Evolutionary conservation across 2,113 vertebrate species (phyloP).

Genomic region (Symphodus melops): DNA sequence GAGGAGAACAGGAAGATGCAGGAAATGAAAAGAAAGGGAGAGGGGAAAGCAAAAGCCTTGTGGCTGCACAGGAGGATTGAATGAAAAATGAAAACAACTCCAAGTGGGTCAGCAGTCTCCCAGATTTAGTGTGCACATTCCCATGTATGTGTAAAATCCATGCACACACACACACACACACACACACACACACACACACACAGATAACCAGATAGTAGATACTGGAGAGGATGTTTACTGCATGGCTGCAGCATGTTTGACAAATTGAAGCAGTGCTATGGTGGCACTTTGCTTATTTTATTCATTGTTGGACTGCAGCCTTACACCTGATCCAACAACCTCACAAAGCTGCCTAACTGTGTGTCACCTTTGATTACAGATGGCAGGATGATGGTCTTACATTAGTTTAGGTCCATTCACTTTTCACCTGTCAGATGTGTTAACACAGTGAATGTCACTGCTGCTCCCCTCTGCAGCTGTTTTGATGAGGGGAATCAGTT

Average conservation of each 20-base stretch:
- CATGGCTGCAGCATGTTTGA: conserved; percentile 19
- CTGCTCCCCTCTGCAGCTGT: conserved; percentile 23
- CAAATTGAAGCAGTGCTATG: conserved; percentile 32
- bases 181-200: background rate
- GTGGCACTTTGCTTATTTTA: conserved; percentile 61
- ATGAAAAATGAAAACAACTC: conserved; percentile 62
- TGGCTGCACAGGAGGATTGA: conserved; percentile 40
- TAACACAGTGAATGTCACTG: conserved; percentile 28
- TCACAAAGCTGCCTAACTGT: conserved; percentile 9
- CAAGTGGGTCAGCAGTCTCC: conserved; percentile 72
- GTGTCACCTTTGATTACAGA: conserved; percentile 35
- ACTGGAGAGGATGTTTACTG: conserved; percentile 39
- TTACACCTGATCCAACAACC: conserved; percentile 35
- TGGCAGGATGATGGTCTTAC: conserved; percentile 27
- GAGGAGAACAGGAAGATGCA: conserved; percentile 47
- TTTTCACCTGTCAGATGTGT: conserved; percentile 37
- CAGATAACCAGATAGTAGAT: too few relatives aligned
- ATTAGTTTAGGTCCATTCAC: conserved; percentile 38
- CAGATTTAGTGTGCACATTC: conserved; percentile 23
- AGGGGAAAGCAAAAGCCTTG: conserved; percentile 22
- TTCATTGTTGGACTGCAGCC: conserved; percentile 38
- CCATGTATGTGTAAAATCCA: conserved; percentile 11
- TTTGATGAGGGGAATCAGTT: conserved; percentile 46
- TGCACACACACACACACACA: conserved; percentile 5
- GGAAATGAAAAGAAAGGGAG: background rate